Conservation (phyloP, 2,797 vertebrate species). For the Ctenopoma multispine region DNA sequence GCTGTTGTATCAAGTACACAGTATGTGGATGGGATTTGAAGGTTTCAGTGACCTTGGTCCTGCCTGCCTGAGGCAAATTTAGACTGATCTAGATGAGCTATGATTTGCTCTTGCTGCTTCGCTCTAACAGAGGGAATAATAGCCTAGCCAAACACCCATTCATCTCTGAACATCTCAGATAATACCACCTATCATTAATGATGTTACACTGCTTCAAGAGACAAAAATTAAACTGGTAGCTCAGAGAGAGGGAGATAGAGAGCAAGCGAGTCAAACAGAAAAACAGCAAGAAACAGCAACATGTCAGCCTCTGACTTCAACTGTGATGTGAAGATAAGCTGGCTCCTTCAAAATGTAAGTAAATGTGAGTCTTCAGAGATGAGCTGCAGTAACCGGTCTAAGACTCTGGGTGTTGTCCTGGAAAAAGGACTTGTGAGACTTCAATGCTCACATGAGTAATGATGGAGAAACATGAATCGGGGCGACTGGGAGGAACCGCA, state of each 20-base stretch:
- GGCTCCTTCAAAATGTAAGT: background rate
- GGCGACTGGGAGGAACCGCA: no score
- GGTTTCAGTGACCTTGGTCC: conserved; percentile 64
- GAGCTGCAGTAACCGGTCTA: no score
- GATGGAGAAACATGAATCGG: no score
- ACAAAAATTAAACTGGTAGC: conserved; percentile 61
- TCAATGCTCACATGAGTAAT: no score
- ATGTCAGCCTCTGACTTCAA: conserved; percentile 1
- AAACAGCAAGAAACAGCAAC: background rate
- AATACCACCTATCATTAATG: conserved; percentile 60
- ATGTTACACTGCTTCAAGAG: conserved; percentile 59
- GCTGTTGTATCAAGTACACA: conserved; percentile 21
- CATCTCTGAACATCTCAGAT: conserved; percentile 52
- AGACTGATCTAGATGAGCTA: conserved; percentile 61
- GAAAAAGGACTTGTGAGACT: no score
- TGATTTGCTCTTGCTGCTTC: conserved; percentile 49
- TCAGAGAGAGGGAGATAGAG: background rate
- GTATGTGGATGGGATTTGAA: conserved; percentile 43
- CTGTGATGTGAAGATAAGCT: background rate
- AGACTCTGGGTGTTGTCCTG: no score
- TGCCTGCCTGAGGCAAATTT: conserved; percentile 53
- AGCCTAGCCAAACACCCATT: conserved; percentile 63
- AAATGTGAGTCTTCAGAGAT: background rate
- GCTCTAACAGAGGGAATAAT: conserved; percentile 80
- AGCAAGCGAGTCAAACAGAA: conserved; percentile 13